Percentiles rank a stretch among this genome's conserved stretches.
Conservation (phyloP, 1,140 invertebrate genomes). For the Pseudomyrmex cubaensis region DNA sequence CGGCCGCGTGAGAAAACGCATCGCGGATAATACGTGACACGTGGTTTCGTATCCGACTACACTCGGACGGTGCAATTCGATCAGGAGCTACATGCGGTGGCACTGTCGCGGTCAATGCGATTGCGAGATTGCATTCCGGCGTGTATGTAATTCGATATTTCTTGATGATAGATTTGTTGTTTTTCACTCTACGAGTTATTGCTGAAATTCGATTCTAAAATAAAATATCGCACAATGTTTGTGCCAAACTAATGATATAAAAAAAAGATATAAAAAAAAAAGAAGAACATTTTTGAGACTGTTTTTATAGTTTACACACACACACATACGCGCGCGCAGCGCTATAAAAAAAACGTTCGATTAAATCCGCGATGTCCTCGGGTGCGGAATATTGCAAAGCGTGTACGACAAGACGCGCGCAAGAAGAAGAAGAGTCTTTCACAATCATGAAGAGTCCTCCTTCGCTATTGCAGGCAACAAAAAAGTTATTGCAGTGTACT, state of each 20-base stretch:
- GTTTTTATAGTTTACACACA: too few relatives aligned
- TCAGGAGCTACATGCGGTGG: slow-evolving; percentile 63
- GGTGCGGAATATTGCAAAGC: slow-evolving; percentile 19
- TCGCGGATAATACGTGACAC: slow-evolving; percentile 73
- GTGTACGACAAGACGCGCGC: not conserved
- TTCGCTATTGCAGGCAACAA: slow-evolving; percentile 23
- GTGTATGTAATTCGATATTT: slow-evolving; percentile 27
- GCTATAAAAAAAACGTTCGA: not conserved
- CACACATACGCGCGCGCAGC: too few relatives aligned
- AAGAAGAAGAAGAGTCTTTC: slow-evolving; percentile 54
- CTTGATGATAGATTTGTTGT: slow-evolving; percentile 21
- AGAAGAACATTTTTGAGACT: too few relatives aligned
- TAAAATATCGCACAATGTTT: not conserved
- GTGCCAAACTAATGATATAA: not conserved
- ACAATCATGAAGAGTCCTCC: slow-evolving; percentile 30
- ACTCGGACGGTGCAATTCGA: slow-evolving; percentile 64
- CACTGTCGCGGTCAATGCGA: slow-evolving; percentile 63
- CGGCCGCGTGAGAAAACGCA: slow-evolving; percentile 73
- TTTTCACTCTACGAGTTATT: not conserved
- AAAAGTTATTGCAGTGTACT: slow-evolving; percentile 40
- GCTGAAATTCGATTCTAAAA: not conserved
- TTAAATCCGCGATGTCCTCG: slow-evolving; percentile 1
- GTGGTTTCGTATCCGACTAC: slow-evolving; percentile 67
- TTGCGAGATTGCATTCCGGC: slow-evolving; percentile 34
- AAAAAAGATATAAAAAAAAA: too few relatives aligned